Evolutionary conservation across 2,113 vertebrate genomes (phyloP), one percentile per base, ranked within the genome.

Genomic region (Burhinus bistriatus): DNA sequence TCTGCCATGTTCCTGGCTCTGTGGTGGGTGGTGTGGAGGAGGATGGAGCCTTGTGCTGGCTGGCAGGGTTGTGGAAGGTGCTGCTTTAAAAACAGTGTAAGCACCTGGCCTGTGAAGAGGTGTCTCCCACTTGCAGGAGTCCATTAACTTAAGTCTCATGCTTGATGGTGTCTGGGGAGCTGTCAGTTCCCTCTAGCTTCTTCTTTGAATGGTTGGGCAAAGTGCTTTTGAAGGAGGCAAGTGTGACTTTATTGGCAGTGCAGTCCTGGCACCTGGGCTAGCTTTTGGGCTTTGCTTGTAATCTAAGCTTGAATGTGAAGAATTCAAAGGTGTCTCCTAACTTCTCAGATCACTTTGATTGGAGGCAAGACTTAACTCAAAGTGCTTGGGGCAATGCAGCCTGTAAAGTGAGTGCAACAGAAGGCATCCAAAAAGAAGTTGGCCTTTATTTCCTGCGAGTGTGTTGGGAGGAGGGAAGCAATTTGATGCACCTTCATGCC

Each of bases 391-490:
- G 93, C 94, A 62, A 4, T 47, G 70, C 62, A 88, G 61, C 73
- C 87, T 87, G 38, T 89, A 62, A 57, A 89, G 70, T 42, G 87
- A 90, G 89, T 76, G 55, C 58, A 69, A 42, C 52, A 90, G 71
- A 87, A 92, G 45, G 42, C n/a, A 55, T 52, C 87, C 55, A 78
- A 25, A 84, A 68, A 91, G 87, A 76, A 61, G 78, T 30, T 93
- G 87, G 66, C 49, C 58, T 95, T 93, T 83, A 76, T 85, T 87
- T 88, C 45, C 65, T 36, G 55, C 30, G 77, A 84, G 65, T 75
- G 51, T 90, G 51, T 32, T 83, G 89, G 84, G 79, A 94, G 93
- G 89, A 95, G 94, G 65, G 70, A 92, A 68, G 83, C 38, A 77
- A 90, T 83, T 61, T 83, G 92, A 45, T 95, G 84, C 82, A 84